A percentile compares a stretch with the other conserved stretches of the same genome.
phyloP scores from a whole-genome alignment of 2,113 vertebrate genomes.

The Notothenia coriiceps region DNA sequence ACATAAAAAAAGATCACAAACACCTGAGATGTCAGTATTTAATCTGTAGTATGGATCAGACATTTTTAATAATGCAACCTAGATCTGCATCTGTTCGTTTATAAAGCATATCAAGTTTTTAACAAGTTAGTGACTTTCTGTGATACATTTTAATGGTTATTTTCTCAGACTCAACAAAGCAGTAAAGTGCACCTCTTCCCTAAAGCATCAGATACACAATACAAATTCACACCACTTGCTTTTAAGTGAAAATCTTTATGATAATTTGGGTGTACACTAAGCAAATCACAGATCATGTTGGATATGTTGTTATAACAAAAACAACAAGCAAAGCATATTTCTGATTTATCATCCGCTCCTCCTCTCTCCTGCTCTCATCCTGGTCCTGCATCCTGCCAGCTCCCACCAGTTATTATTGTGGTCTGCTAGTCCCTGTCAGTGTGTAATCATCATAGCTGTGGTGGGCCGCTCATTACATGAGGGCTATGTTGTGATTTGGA shows the following conservation, averaged over 20 bases:
- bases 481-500: constrained; percentile 69
- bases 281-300: background rate
- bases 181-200: too few species aligned
- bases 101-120: too few species aligned
- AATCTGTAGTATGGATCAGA: background rate
- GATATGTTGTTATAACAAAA: background rate
- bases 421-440: constrained; percentile 46
- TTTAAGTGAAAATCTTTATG: background rate
- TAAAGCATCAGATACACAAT: too few species aligned
- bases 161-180: too few species aligned
- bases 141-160: too few species aligned
- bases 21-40: background rate
- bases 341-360: constrained; percentile 22
- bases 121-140: too few species aligned
- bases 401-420: constrained; percentile 66
- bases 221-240: background rate
- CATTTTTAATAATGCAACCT: background rate
- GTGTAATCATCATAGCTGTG: constrained; percentile 74
- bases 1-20: too few species aligned
- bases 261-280: background rate
- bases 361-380: constrained; percentile 12
- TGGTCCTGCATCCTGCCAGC: constrained; percentile 21
- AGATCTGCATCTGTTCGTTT: too few species aligned
- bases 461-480: constrained; percentile 56
- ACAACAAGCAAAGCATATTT: constrained; percentile 3